Percentiles rank a stretch among this genome's conserved stretches.
Evolutionary conservation across 2,113 vertebrate species (phyloP).

Genomic region (Archilochus colubris): DNA sequence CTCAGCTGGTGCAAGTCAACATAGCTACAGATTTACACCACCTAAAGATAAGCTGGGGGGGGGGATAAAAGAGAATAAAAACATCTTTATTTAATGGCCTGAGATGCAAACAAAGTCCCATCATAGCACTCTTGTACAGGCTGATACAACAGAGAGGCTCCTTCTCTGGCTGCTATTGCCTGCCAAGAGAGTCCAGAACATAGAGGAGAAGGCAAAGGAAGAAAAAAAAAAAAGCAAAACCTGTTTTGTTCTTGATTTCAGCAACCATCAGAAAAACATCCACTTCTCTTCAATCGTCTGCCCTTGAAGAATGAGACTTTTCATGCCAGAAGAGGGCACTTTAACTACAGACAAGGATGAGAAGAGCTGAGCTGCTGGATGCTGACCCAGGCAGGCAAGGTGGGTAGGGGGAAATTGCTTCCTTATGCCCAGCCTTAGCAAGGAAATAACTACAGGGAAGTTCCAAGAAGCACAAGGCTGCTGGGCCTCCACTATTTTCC

Average conservation of each 20-base stretch:
- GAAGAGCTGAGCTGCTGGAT: background rate
- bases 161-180: rapidly evolving
- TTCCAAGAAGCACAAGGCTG: background rate
- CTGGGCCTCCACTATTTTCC: background rate
- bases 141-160: background rate
- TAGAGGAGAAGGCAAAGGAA: background rate
- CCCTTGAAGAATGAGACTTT: background rate
- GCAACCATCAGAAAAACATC: background rate
- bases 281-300: background rate
- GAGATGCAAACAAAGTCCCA: background rate
- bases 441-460: background rate
- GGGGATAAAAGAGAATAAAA: background rate
- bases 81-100: background rate
- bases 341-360: constrained; percentile 71
- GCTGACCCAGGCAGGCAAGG: background rate
- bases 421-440: background rate
- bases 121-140: background rate
- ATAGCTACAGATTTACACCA: background rate
- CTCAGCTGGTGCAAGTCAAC: background rate
- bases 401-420: background rate
- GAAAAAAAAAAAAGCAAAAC: background rate
- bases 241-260: constrained; percentile 23
- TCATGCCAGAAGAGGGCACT: constrained; percentile 81
- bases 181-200: background rate
- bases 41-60: background rate